phyloP scores from a whole-genome alignment of 2,113 vertebrate species.

The Suncus etruscus region DNA sequence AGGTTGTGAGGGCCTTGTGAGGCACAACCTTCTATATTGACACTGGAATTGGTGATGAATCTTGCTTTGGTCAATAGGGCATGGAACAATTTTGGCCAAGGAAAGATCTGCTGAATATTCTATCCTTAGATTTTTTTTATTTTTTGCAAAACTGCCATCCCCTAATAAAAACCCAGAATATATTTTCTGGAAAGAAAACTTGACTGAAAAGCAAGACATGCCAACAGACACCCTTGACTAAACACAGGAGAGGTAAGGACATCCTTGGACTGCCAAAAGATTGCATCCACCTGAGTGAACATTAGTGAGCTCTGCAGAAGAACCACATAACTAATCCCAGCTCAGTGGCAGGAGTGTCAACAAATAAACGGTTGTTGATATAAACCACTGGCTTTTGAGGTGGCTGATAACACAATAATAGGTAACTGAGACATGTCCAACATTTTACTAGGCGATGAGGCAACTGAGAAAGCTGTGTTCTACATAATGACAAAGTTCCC shows the following conservation, averaged over 20 bases:
- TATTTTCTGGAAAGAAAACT: background rate
- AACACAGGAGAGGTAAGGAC: background rate
- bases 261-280: background rate
- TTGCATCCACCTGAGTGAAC: background rate
- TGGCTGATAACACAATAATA: background rate
- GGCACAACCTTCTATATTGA: too few relatives aligned
- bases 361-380: background rate
- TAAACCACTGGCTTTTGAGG: background rate
- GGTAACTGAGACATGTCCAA: background rate
- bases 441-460: background rate
- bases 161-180: background rate
- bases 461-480: background rate
- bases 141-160: background rate
- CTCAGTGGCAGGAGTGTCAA: background rate
- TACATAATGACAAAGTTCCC: background rate
- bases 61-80: background rate
- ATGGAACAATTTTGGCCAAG: too few relatives aligned
- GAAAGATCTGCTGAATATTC: background rate
- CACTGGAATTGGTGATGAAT: background rate
- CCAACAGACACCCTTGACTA: background rate
- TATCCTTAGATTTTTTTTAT: too few relatives aligned
- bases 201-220: background rate
- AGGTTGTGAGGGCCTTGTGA: background rate
- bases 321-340: background rate
- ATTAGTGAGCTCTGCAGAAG: background rate